These are phyloP conservation scores for Drosophila ficusphila DNA, from an alignment of 1,140 invertebrate species.

Conservation along the genomic window DNA sequence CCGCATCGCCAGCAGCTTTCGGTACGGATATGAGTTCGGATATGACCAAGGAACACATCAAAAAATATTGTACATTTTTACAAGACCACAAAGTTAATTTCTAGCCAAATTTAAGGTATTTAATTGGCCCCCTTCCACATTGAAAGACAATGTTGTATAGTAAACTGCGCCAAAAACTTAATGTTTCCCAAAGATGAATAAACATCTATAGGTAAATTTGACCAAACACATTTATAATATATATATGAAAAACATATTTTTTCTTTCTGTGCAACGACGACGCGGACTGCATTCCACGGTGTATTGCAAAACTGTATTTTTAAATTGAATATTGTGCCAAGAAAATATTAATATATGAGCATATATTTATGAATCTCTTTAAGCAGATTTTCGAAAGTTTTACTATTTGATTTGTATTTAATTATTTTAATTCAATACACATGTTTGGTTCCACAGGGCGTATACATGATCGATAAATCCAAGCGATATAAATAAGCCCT, in stretches of 20 bases:
- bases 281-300: constrained; percentile 69
- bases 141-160: no score
- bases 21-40: constrained; percentile 2
- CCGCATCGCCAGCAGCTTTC: constrained; percentile 56
- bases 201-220: no score
- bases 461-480: constrained; percentile 17
- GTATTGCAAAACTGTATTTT: constrained; percentile 77
- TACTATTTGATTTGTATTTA: constrained; percentile 36
- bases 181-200: no score
- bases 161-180: no score
- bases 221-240: no score
- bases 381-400: constrained; percentile 3
- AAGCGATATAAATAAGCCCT: neutral
- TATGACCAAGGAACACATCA: constrained; percentile 9
- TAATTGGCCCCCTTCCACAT: no score
- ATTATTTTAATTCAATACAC: constrained; percentile 14
- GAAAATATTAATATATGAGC: constrained; percentile 58
- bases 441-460: constrained; percentile 21
- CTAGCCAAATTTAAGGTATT: no score
- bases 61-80: neutral
- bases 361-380: constrained; percentile 32
- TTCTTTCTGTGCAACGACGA: constrained; percentile 1
- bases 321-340: constrained; percentile 83
- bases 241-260: neutral
- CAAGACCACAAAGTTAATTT: rapidly evolving